Base-by-base conservation (phyloP, 2,113 vertebrate species). In the Rhadina sibilatrix region DNA sequence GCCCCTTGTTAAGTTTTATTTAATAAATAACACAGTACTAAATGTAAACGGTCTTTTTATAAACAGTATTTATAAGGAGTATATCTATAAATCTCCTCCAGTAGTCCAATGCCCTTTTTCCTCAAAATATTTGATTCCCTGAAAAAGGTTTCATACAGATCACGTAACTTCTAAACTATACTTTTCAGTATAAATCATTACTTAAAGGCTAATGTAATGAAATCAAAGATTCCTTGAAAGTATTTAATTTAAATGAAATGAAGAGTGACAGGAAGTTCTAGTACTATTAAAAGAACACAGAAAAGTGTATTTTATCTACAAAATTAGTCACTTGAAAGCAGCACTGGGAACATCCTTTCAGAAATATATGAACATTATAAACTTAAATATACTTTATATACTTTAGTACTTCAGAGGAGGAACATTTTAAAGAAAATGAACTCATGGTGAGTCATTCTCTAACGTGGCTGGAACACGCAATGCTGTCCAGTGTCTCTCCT, bases 381-480 rank as follows among this genome's bases (percentile, higher is more conserved):
- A n/a, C 28, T 38, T 24, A 49, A 79, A 40, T 38, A 61, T 25
- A n/a, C 30, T 24, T 65, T 14, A 44, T 30, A 30, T 53, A 27
- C 22, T 60, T 40, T 17, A 63, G 10, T 38, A 78, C 38, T 11
- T 22, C 28, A 46, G 46, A 88, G 24, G 11, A 66, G 40, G 37
- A 74, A 82, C 18, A 35, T 46, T 80, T 79, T 46, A 47, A 63
- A 71, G 44, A 59, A 79, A 80, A 47, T 0, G 0, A 79, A 76
- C 33, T 71, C 82, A 71, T 33, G 4, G 10, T 25, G 28, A 37
- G 13, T 83, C 20, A 25, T 42, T 49, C 44, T 40, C 52, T 75
- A 66, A 37, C 0, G 2, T 11, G 42, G 30, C 35, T 72, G 44
- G 81, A 71, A 76, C 10, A 42, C 0, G 0, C 12, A 53, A 6